Percentiles rank a stretch among this genome's conserved stretches.
phyloP scores from a whole-genome alignment of 35 echinoderm and acorn worm species.

The Lytechinus pictus region DNA sequence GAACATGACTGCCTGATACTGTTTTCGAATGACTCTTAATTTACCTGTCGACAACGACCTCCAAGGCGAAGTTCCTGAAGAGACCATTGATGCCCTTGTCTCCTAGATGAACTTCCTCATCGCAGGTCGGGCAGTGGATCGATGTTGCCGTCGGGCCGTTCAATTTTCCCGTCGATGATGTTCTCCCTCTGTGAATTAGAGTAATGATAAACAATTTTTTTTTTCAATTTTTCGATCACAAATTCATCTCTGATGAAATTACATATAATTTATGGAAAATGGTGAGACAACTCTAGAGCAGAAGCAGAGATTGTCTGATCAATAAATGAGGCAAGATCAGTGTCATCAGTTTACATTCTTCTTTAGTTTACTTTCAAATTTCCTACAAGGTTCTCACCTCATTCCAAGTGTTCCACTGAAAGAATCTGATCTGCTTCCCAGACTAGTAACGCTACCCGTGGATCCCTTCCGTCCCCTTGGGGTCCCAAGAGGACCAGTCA shows the following conservation, averaged over 20 bases:
- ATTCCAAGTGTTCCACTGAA: not conserved
- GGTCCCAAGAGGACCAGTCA: not conserved
- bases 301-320: too few species aligned
- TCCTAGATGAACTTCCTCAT: conserved; percentile 68
- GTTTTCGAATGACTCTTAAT: not conserved
- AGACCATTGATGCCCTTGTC: conserved; percentile 87
- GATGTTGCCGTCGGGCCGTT: conserved; percentile 46
- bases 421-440: conserved; percentile 29
- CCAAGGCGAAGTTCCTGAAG: conserved; percentile 91
- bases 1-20: too few species aligned
- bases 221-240: too few species aligned
- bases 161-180: conserved; percentile 14
- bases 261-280: too few species aligned
- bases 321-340: too few species aligned
- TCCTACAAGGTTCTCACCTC: not conserved
- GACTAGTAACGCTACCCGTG: not conserved
- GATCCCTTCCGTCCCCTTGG: conserved; percentile 33
- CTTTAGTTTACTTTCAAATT: not conserved
- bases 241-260: too few species aligned
- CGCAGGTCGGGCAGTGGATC: conserved; percentile 86
- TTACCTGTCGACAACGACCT: conserved; percentile 93
- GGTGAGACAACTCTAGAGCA: too few species aligned
- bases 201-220: not conserved
- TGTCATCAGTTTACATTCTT: too few species aligned
- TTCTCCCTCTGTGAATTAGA: not conserved